Evolutionary conservation across 1,140 invertebrate genomes (phyloP).

Genomic region (Physella acuta): DNA sequence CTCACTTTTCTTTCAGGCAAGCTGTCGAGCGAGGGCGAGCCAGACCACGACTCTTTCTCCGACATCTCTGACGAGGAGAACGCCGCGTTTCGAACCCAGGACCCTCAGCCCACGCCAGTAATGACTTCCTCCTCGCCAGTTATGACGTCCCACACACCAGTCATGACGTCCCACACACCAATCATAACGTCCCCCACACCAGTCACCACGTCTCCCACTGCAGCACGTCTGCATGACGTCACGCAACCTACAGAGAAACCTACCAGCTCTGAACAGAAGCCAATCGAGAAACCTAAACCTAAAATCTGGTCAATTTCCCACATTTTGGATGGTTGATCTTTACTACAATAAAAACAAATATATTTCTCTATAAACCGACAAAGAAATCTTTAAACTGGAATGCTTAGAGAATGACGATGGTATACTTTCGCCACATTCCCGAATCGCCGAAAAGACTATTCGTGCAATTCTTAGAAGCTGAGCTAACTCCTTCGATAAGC

Average conservation of each 20-base stretch:
- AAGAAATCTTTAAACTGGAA: no score
- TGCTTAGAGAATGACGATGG: neutral
- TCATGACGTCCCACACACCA: neutral
- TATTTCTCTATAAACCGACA: no score
- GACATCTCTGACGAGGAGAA: constrained; percentile 20
- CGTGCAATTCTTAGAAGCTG: neutral
- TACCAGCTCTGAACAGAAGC: neutral
- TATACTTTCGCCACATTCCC: neutral
- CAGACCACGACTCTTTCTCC: constrained; percentile 19
- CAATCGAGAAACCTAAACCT: constrained; percentile 8
- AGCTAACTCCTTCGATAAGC: neutral
- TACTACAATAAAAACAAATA: no score
- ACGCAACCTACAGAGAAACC: neutral
- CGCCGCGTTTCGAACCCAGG: neutral
- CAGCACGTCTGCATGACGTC: neutral
- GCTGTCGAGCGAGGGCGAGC: constrained; percentile 19
- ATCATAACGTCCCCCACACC: neutral
- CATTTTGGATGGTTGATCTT: constrained; percentile 17
- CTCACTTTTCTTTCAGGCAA: constrained; percentile 1
- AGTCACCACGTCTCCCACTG: neutral
- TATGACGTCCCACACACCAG: neutral
- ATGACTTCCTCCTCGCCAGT: no score
- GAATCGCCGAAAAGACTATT: neutral
- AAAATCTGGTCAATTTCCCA: constrained; percentile 25
- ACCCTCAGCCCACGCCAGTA: neutral